Evolutionary conservation across 2,888 invertebrate genomes (phyloP).

Genomic region (Caenorhabditis virilis): DNA sequence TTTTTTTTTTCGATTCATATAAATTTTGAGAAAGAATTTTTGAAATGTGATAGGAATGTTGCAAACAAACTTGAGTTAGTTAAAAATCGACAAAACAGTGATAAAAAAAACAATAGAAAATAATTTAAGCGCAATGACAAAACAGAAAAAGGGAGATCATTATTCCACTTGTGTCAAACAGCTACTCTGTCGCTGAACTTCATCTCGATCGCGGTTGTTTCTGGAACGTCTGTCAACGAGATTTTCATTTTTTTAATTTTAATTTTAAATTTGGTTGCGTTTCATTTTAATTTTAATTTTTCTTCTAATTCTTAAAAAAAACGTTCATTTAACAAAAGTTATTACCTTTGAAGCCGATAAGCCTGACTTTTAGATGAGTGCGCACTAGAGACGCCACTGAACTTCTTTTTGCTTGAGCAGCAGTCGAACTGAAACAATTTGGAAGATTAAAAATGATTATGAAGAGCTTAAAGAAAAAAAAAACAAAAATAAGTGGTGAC

Average conservation of each 20-base stretch:
- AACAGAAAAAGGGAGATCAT: no score
- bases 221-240: conserved; percentile 13
- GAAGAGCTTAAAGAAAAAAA: neutral
- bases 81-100: no score
- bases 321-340: neutral
- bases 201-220: conserved; percentile 36
- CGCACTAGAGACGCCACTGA: conserved; percentile 42
- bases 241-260: conserved; percentile 1
- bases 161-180: conserved; percentile 37
- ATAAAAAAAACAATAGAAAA: no score
- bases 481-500: conserved; percentile 1
- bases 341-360: conserved; percentile 36
- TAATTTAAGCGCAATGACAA: no score
- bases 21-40: no score
- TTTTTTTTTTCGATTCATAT: no score
- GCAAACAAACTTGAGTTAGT: no score
- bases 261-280: no score
- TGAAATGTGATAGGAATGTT: no score
- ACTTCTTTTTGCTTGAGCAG: conserved; percentile 33
- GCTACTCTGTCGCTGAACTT: conserved; percentile 38
- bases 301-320: no score
- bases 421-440: conserved; percentile 28
- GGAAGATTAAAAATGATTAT: neutral
- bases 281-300: no score
- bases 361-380: conserved; percentile 41